These are phyloP conservation scores for Drosophila quasianomalipes DNA, from an alignment of 2,888 invertebrate genomes.

Conservation along the genomic window DNA sequence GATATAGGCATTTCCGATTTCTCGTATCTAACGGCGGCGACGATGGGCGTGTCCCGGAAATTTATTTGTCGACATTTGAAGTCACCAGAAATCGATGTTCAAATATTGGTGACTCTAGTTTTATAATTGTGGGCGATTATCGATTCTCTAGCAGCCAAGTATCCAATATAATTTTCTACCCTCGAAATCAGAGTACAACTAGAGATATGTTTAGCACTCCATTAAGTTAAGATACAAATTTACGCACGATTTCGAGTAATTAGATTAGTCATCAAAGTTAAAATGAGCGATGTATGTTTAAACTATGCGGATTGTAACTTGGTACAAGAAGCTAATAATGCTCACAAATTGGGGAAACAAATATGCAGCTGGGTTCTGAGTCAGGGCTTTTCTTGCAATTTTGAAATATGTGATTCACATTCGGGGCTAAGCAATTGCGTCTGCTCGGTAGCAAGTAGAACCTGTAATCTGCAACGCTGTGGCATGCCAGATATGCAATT, in stretches of 20 bases:
- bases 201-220: not conserved
- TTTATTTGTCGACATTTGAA: not conserved
- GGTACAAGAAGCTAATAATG: not conserved
- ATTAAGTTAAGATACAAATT: not conserved
- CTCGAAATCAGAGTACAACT: not conserved
- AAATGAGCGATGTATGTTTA: no score
- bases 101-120: not conserved
- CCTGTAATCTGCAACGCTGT: conserved; percentile 9
- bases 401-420: conserved; percentile 10
- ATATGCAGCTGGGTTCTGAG: not conserved
- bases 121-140: not conserved
- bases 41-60: not conserved
- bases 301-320: not conserved
- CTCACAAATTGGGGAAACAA: not conserved
- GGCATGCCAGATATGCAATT: conserved; percentile 32
- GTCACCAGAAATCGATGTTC: not conserved
- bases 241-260: not conserved
- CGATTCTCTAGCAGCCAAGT: not conserved
- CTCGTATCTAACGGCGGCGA: no score
- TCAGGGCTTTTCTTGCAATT: not conserved
- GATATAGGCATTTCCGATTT: not conserved
- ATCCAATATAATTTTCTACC: not conserved
- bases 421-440: not conserved
- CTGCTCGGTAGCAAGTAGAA: not conserved
- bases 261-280: not conserved